Base-by-base conservation (phyloP, 1,140 invertebrate species). In the Gryllus bimaculatus region DNA sequence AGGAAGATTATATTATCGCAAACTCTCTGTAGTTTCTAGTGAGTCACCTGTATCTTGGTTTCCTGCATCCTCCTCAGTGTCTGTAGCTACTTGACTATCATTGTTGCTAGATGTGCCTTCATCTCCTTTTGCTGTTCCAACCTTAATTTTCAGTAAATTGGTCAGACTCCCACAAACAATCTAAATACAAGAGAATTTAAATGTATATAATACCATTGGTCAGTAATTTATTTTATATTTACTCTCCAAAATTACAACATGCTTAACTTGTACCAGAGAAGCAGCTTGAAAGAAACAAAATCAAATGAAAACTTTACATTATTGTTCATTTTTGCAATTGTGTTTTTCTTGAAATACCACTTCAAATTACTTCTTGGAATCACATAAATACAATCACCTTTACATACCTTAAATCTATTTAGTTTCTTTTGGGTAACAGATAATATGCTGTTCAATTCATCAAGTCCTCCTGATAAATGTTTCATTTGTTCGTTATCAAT, bases 371-470 rank as follows among this genome's bases (percentile, higher is more conserved):
- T 66, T 10, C 10, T 7, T 13, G 18, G 54, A 66, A 10, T 66
- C 7, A 13, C 54, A 66, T 66, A 66, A 66, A 66, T 13, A 7
- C 18, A 66, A 3, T 66, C 54, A 66, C 18, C 2, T 66, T 66
- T 18, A 66, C 82, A 85, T 87, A 93, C 93, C 89, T 96, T 97
- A 81, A 98, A 92, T 83, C 90, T 91, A 86, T 95, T 96, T 74
- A 98, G 87, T 86, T 95, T 95, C 79, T 92, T 93, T 85, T 97
- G 95, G 0, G 95, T 96, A 39, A 89, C 90, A 81, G 89, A 90
- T 66, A 96, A 86, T 79, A 95, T 94, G 26, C 88, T 91, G 83
- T 94, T 95, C 48, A 97, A 89, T 84, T 95, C 93, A 78, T 94
- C 92, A n/a, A 97, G 86, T 81, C 94, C 95, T 78, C 91, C 90